Conservation (phyloP, 2,113 vertebrate species). For the Chionomys nivalis region DNA sequence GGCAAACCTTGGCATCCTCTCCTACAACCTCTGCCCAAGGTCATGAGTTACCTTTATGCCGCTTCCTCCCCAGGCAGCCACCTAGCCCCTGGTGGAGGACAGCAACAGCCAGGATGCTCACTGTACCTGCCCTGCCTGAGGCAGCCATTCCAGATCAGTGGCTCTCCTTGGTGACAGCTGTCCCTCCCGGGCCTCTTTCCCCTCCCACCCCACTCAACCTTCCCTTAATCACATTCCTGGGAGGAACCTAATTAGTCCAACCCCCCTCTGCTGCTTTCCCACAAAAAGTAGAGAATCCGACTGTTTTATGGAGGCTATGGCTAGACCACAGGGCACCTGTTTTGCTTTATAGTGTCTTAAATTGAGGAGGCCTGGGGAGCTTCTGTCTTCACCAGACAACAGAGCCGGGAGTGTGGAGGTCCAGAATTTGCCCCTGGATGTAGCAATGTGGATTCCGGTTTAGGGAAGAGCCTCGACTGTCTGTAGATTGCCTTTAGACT, state of each 20-base stretch:
- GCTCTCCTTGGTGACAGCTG: neutral
- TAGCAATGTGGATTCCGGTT: neutral
- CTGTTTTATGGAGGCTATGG: slow-evolving; percentile 76
- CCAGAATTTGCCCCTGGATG: slow-evolving; percentile 51
- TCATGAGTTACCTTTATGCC: neutral
- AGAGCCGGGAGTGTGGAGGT: neutral
- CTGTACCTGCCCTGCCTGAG: neutral
- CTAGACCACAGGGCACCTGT: slow-evolving; percentile 70
- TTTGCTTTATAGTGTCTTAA: slow-evolving; percentile 70
- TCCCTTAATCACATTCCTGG: slow-evolving; percentile 77
- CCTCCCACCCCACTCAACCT: slow-evolving; percentile 63
- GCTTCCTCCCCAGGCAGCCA: neutral
- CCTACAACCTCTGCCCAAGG: neutral
- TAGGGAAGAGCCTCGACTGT: neutral
- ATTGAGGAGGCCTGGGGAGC: neutral
- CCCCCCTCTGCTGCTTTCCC: slow-evolving; percentile 63
- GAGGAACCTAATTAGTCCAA: slow-evolving; percentile 83
- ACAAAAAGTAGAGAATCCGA: slow-evolving; percentile 78
- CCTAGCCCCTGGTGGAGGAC: neutral
- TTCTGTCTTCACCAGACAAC: neutral
- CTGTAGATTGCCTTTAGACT: neutral
- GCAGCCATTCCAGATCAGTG: neutral
- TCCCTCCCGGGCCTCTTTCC: slow-evolving; percentile 63
- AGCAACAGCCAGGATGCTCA: neutral
- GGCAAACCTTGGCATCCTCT: neutral